Evolutionary conservation across 2,113 vertebrate genomes (phyloP), one percentile per base, ranked within the genome.

Genomic region (Cephalophus harveyi): DNA sequence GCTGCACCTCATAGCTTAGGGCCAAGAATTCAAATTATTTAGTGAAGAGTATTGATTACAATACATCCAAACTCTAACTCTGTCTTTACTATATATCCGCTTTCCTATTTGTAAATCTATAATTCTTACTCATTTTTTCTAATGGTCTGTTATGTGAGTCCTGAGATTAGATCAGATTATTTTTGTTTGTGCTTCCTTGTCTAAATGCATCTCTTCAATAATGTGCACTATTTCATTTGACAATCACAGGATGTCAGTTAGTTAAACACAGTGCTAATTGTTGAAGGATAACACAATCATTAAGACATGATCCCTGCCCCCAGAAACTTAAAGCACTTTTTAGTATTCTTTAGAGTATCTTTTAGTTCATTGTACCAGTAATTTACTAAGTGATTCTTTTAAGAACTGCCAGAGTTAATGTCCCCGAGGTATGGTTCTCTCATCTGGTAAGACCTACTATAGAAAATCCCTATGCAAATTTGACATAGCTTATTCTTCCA

Each of bases 361-460:
- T 97, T 89, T 71, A 76, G 71, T 86, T 97, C 93, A 83, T 52
- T 89, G 46, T 84, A 94, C 83, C 57, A 97, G 89, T 96, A 96
- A 98, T 97, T 97, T 97, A 97, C 96, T 96, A 92, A 94, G 87
- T 97, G 89, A 97, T 93, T 97, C 50, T 60, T 94, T 93, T 95
- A 98, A 97, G 82, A 97, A 93, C 78, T 97, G 84, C 57, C 86
- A 94, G 71, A 96, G 91, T 94, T 97, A 97, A 98, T 98, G 97
- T 97, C 95, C 94, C 95, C 17, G 91, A 93, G 97, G 86, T 93
- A 97, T 74, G 89, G 95, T 94, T 97, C 95, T 97, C 82, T 98
- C 93, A 98, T 96, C 93, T 97, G 95, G 82, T 84, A 95, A 97
- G 89, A 89, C 62, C 86, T 87, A 90, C 76, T 87, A 84, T 89